These are phyloP conservation scores for Aphodius sticticus DNA, from an alignment of 2,888 invertebrate species.

Conservation along the genomic window DNA sequence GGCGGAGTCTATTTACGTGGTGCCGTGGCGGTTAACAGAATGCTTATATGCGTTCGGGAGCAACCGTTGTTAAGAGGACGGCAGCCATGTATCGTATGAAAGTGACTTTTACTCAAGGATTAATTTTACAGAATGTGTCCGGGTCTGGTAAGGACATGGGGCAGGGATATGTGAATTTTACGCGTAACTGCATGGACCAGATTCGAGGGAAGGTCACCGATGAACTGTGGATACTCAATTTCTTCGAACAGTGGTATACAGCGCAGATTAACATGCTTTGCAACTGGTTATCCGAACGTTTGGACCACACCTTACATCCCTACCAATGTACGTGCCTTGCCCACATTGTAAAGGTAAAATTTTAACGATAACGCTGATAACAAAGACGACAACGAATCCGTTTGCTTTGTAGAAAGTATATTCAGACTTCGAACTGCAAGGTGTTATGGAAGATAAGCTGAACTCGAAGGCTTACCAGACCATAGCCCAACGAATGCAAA, in stretches of 20 bases:
- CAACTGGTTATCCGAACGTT: slow-evolving; percentile 92
- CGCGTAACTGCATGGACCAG: slow-evolving; percentile 97
- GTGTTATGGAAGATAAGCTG: slow-evolving; percentile 96
- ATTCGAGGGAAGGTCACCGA: slow-evolving; percentile 94
- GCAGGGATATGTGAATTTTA: slow-evolving; percentile 97
- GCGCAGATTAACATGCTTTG: slow-evolving; percentile 93
- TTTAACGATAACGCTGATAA: slow-evolving; percentile 26
- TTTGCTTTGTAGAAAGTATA: slow-evolving; percentile 86
- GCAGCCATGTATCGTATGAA: too few species aligned
- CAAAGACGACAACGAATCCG: slow-evolving; percentile 11
- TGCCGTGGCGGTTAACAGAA: too few species aligned
- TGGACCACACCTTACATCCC: slow-evolving; percentile 92
- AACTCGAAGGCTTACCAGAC: slow-evolving; percentile 95
- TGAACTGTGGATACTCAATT: slow-evolving; percentile 82
- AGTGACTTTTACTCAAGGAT: neutral
- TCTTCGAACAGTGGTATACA: slow-evolving; percentile 83
- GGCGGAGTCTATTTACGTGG: too few species aligned
- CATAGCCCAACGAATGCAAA: slow-evolving; percentile 92
- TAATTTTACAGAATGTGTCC: slow-evolving; percentile 75
- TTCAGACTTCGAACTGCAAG: slow-evolving; percentile 98
- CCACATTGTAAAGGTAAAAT: slow-evolving; percentile 87
- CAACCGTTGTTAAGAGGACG: too few species aligned
- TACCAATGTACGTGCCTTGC: slow-evolving; percentile 98
- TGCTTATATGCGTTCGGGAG: too few species aligned
- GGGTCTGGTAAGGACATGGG: slow-evolving; percentile 97